Evolutionary conservation across 2,113 vertebrate species (phyloP), one percentile per base, ranked within the genome.

Genomic region (Upupa epops): DNA sequence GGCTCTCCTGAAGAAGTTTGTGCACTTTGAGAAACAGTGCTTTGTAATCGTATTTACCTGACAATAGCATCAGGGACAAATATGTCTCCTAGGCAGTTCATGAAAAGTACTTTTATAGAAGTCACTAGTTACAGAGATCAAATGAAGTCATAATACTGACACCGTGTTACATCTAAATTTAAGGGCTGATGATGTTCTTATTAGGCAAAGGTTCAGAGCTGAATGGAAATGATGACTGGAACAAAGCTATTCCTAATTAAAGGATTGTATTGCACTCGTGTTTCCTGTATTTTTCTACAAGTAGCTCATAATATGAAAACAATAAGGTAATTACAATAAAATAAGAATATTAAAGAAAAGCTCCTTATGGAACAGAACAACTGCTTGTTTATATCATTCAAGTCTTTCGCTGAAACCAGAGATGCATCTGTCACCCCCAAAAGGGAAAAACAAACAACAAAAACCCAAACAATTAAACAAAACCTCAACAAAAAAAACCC

Each of bases 281-380:
- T 95, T 97, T 97, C 96, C 97, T 97, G 96, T 97, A 97, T 96
- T 97, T 97, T 97, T 96, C 95, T 96, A 96, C 93, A 96, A 98
- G 96, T 96, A 97, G 95, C 95, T 97, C 95, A 92, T 96, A 95
- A 96, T 96, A 96, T 94, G 90, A 98, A 97, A 98, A 97, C 97
- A 98, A 97, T 94, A 87, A 91, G 88, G 95, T 94, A 96, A 95
- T 95, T 96, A 94, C 93, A 97, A 96, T 96, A 95, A 96, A 97
- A 95, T 91, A 96, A 89, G 88, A 96, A 90, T 92, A 91, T 88
- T 83, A 5, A 48, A 88, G 40, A 95, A 97, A 94, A 96, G 83
- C 88, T 96, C 86, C 64, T 85, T 93, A 73, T 95, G 92, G 90
- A 96, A 94, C 93, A 95, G 91, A 97, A 82, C 42, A 90, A 83